Evolutionary conservation across 2,888 invertebrate species (phyloP).

Genomic region (Elysia crispata): DNA sequence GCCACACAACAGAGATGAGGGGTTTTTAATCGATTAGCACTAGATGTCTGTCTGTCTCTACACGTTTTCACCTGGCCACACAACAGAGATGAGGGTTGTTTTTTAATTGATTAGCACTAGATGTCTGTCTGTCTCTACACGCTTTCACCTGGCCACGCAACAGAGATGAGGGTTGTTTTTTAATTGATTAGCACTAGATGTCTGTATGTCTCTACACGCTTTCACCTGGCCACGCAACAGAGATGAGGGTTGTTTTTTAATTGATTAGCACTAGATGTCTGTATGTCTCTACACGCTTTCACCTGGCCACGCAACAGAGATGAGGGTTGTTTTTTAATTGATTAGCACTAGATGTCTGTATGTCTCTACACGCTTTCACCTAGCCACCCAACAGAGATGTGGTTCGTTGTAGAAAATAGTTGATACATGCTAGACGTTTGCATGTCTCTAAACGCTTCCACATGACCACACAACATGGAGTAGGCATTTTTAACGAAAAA

Average conservation of each 20-base stretch:
- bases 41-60: too few relatives aligned
- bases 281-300: neutral
- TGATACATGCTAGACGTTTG: too few relatives aligned
- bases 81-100: neutral
- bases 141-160: slow-evolving; percentile 54
- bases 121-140: too few relatives aligned
- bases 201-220: neutral
- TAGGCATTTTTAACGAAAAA: too few relatives aligned
- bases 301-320: too few relatives aligned
- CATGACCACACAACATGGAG: too few relatives aligned
- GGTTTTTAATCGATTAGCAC: neutral
- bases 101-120: neutral
- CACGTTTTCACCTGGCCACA: neutral
- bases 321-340: too few relatives aligned
- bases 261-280: too few relatives aligned
- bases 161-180: neutral
- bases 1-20: neutral
- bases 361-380: too few relatives aligned
- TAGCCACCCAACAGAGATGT: too few relatives aligned
- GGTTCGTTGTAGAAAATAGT: too few relatives aligned
- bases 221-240: neutral
- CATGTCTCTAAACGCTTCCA: too few relatives aligned
- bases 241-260: neutral
- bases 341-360: neutral
- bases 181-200: neutral